Conservation (phyloP, 1,140 invertebrate genomes). For the Aphidius gifuensis region DNA sequence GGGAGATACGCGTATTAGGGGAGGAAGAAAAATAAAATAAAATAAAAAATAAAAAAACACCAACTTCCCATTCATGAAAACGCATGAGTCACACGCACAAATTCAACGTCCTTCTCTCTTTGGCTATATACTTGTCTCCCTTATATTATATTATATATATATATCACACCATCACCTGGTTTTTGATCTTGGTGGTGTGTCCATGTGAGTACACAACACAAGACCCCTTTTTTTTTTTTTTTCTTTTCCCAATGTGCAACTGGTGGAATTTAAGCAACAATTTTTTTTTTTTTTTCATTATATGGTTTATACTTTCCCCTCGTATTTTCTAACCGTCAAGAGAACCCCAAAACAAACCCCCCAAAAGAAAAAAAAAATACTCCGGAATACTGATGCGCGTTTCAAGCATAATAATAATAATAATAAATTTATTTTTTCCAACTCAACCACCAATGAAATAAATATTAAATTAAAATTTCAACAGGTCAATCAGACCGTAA, state of each 20-base stretch:
- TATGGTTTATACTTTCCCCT: not conserved
- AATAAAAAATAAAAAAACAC: slow-evolving; percentile 17
- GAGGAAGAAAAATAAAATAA: slow-evolving; percentile 36
- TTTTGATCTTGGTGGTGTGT: slow-evolving; percentile 1
- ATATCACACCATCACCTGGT: not conserved
- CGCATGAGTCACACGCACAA: slow-evolving; percentile 39
- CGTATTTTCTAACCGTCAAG: no score
- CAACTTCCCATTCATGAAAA: slow-evolving; percentile 41
- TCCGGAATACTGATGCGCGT: no score
- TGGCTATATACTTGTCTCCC: slow-evolving; percentile 4
- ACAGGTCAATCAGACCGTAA: slow-evolving; percentile 6
- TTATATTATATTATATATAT: not conserved
- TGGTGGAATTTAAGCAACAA: slow-evolving; percentile 36
- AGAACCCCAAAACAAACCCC: no score
- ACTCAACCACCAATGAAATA: not conserved
- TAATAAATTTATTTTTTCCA: not conserved
- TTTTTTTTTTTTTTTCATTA: not conserved
- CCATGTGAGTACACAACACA: not conserved
- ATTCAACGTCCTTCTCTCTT: slow-evolving; percentile 21
- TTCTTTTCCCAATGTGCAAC: slow-evolving; percentile 35
- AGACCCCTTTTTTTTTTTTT: slow-evolving; percentile 6
- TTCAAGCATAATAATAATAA: not conserved
- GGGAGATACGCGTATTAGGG: slow-evolving; percentile 1
- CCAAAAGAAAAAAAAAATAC: no score
- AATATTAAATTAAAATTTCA: slow-evolving; percentile 4